phyloP scores from a whole-genome alignment of 2,888 invertebrate genomes.

The Helicoverpa assulta region DNA sequence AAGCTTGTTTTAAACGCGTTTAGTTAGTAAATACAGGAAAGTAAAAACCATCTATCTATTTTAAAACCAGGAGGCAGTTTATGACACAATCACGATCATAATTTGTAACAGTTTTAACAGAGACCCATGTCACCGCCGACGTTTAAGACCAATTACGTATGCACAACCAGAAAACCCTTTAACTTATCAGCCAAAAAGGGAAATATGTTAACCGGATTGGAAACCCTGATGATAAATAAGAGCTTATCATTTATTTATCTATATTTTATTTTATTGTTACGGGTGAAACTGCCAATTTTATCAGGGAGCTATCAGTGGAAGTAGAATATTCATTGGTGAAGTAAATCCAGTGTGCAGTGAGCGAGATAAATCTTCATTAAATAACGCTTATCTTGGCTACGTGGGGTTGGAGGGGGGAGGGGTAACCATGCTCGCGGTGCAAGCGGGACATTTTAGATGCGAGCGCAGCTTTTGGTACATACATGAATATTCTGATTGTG shows the following conservation, averaged over 20 bases:
- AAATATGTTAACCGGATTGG: conserved; percentile 35
- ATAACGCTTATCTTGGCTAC: conserved; percentile 73
- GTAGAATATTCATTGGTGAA: conserved; percentile 73
- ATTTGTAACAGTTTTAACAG: conserved; percentile 6
- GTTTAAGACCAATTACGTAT: conserved; percentile 18
- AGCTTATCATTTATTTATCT: conserved; percentile 40
- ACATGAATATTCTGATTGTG: conserved; percentile 36
- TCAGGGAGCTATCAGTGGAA: conserved; percentile 60
- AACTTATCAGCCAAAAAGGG: conserved; percentile 26
- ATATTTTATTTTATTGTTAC: conserved; percentile 60
- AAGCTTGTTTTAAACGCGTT: not conserved
- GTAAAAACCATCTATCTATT: too few relatives aligned
- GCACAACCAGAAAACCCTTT: conserved; percentile 19
- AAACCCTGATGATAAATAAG: conserved; percentile 33
- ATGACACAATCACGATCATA: not conserved
- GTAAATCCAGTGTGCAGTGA: conserved; percentile 71
- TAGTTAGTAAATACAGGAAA: too few relatives aligned
- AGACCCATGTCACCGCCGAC: conserved; percentile 20
- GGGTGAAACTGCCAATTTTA: conserved; percentile 68
- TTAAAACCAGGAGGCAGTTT: not conserved
- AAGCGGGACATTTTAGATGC: conserved; percentile 29
- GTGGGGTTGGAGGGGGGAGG: conserved; percentile 41
- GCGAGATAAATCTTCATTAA: conserved; percentile 77
- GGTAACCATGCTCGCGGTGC: conserved; percentile 46
- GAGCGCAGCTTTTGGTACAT: conserved; percentile 21